phyloP scores from a whole-genome alignment of 2,888 invertebrate species.

The Harpalus rufipes region DNA sequence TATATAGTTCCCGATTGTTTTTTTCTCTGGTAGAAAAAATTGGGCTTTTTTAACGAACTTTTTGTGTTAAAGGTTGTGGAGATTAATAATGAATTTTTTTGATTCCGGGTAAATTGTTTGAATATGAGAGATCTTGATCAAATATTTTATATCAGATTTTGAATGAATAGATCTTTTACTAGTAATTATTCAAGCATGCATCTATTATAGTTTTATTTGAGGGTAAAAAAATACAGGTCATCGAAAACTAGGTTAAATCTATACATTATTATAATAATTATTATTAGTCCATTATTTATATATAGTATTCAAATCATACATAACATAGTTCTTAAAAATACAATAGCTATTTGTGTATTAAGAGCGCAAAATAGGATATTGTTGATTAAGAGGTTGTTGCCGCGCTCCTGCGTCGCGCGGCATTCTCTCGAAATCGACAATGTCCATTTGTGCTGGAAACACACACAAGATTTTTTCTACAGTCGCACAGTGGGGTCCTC shows the following conservation, averaged over 20 bases:
- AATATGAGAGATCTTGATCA: slow-evolving; percentile 18
- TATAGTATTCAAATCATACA: no score
- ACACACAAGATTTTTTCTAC: no score
- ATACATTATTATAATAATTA: no score
- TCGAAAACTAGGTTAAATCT: background rate
- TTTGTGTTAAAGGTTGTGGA: slow-evolving; percentile 40
- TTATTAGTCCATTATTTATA: no score
- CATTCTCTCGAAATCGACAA: no score
- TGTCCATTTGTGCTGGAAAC: no score
- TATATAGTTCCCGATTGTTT: slow-evolving; percentile 43
- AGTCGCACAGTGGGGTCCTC: no score
- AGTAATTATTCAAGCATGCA: slow-evolving; percentile 23
- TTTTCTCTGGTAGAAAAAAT: slow-evolving; percentile 45
- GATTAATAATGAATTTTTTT: slow-evolving; percentile 49
- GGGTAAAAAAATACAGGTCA: slow-evolving; percentile 10
- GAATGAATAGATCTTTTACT: slow-evolving; percentile 1
- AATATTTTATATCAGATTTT: slow-evolving; percentile 12
- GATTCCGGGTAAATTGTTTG: slow-evolving; percentile 20
- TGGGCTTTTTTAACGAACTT: slow-evolving; percentile 48
- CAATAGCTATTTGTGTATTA: no score
- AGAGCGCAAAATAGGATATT: no score
- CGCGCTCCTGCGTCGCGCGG: no score
- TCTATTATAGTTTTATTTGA: slow-evolving; percentile 8
- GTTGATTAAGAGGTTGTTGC: no score
- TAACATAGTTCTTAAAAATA: no score